These are phyloP conservation scores for Polymixis flavicincta DNA, from an alignment of 2,888 invertebrate species.

Conservation along the genomic window DNA sequence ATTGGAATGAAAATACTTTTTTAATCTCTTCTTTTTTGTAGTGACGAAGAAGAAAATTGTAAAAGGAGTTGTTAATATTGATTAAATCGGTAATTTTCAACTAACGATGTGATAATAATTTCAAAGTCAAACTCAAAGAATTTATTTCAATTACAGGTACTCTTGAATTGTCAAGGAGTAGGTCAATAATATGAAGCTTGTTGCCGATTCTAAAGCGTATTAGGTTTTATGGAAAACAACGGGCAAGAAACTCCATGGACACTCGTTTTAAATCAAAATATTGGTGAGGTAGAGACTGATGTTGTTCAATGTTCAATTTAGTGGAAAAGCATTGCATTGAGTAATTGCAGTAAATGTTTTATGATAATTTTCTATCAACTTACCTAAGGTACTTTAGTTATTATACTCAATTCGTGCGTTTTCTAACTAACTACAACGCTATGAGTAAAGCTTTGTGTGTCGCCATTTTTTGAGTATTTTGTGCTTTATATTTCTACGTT, in stretches of 20 bases:
- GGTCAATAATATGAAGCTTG: too few species aligned
- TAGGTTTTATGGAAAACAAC: too few species aligned
- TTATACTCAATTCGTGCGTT: not conserved
- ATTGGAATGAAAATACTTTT: not conserved
- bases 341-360: not conserved
- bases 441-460: not conserved
- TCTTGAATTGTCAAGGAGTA: too few species aligned
- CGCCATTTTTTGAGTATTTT: not conserved
- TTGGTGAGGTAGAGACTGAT: too few species aligned
- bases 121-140: not conserved
- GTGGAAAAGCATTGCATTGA: too few species aligned
- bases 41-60: not conserved
- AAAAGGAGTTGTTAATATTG: not conserved
- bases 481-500: not conserved
- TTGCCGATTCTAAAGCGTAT: too few species aligned
- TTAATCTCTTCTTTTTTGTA: not conserved
- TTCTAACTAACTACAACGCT: not conserved
- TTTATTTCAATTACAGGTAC: too few species aligned
- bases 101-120: not conserved
- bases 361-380: not conserved
- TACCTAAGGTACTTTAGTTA: not conserved
- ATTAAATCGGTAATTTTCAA: not conserved
- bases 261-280: not conserved
- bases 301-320: too few species aligned
- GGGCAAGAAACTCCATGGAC: too few species aligned